phyloP scores from a whole-genome alignment of 2,113 vertebrate genomes.

The Malurus elegans region DNA sequence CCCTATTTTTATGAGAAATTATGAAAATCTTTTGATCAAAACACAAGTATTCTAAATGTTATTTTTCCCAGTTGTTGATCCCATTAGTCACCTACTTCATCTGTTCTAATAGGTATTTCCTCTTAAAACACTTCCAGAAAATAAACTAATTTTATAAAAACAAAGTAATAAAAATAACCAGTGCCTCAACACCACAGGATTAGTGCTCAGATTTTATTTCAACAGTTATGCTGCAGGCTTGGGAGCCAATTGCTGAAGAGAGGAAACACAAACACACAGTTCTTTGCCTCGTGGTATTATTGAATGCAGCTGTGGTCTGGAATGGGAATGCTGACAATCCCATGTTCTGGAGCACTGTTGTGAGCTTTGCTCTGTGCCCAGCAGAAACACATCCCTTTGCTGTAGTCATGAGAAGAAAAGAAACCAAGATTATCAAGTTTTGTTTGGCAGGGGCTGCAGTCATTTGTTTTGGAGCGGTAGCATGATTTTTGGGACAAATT shows the following conservation, averaged over 20 bases:
- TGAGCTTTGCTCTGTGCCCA: background rate
- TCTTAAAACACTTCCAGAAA: background rate
- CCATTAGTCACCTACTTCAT: background rate
- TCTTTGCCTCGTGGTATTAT: background rate
- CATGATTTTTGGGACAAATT: background rate
- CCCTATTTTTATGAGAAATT: background rate
- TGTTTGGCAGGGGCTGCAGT: background rate
- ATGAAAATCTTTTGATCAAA: background rate
- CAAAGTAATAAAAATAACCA: background rate
- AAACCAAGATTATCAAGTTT: background rate
- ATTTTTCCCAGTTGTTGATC: background rate
- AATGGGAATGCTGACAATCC: background rate
- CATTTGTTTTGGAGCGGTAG: background rate
- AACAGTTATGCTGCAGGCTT: background rate
- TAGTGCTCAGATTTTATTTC: background rate
- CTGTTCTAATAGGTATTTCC: background rate
- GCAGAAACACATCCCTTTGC: background rate
- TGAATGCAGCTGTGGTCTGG: background rate
- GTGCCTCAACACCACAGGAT: background rate
- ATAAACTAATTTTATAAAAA: background rate
- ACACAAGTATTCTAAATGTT: background rate
- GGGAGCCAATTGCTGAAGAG: background rate
- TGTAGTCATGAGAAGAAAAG: background rate
- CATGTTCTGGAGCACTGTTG: fast-evolving
- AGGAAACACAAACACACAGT: background rate